These are phyloP conservation scores for Drosophila pseudoananassae DNA, from an alignment of 1,140 invertebrate species.

Conservation along the genomic window DNA sequence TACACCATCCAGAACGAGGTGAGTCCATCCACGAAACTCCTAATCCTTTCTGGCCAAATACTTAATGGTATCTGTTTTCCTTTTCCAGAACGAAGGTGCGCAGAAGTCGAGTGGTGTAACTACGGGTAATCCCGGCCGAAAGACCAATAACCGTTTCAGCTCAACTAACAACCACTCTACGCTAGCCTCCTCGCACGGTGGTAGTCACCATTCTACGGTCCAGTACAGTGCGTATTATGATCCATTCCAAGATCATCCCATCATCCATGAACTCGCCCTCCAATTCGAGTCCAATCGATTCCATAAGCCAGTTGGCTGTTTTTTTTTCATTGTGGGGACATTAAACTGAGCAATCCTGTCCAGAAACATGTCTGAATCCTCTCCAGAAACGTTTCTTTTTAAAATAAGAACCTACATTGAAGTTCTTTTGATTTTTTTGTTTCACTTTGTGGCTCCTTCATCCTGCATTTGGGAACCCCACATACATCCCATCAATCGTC, in stretches of 20 bases:
- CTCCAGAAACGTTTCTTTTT: no score
- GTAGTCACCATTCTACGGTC: constrained; percentile 39
- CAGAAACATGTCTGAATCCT: no score
- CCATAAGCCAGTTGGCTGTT: no score
- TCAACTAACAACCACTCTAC: constrained; percentile 61
- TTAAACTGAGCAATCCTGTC: not conserved
- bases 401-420: no score
- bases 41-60: no score
- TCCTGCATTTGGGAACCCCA: not conserved
- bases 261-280: not conserved
- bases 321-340: no score
- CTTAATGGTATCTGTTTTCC: not conserved
- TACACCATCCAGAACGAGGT: constrained; percentile 93
- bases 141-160: constrained; percentile 78
- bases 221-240: constrained; percentile 42
- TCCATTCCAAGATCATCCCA: not conserved
- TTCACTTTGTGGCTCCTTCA: not conserved
- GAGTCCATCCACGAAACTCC: constrained; percentile 18
- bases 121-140: constrained; percentile 62
- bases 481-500: not conserved
- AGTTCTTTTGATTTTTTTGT: constrained; percentile 12
- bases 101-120: constrained; percentile 56
- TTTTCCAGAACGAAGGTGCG: constrained; percentile 79
- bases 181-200: constrained; percentile 32
- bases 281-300: no score